Percentiles rank a stretch among this genome's conserved stretches.
Conservation (phyloP, 2,797 vertebrate genomes). For the Dryobates pubescens region DNA sequence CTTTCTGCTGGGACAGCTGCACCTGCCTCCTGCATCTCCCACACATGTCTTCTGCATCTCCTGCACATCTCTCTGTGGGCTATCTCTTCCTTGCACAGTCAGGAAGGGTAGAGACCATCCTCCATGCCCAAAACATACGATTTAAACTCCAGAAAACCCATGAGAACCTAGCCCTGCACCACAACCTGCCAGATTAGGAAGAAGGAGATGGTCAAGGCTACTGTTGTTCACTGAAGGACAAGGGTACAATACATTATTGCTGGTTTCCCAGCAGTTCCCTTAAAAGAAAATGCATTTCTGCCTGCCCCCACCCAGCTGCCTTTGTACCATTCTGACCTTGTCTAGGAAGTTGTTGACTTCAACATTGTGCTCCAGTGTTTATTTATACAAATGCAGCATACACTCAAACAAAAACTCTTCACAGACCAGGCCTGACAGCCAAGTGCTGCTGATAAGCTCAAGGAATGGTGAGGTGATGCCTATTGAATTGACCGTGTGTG, state of each 20-base stretch:
- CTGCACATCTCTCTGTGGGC: neutral
- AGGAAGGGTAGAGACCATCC: neutral
- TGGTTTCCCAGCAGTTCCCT: slow-evolving; percentile 73
- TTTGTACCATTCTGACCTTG: slow-evolving; percentile 73
- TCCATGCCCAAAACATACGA: neutral
- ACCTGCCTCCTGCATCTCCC: neutral
- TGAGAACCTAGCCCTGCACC: neutral
- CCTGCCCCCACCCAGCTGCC: slow-evolving; percentile 16
- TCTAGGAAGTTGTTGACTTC: slow-evolving; percentile 73
- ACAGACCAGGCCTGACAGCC: slow-evolving; percentile 9
- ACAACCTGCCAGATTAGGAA: neutral
- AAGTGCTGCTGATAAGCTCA: slow-evolving; percentile 59
- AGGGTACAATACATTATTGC: slow-evolving; percentile 68
- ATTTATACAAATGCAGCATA: slow-evolving; percentile 70
- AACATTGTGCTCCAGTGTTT: slow-evolving; percentile 71
- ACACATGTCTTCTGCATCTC: neutral
- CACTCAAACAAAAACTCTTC: slow-evolving; percentile 64
- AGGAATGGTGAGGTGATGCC: neutral
- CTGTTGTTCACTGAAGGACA: slow-evolving; percentile 65
- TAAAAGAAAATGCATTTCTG: slow-evolving; percentile 59
- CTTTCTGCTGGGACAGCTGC: neutral
- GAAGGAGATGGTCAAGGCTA: slow-evolving; percentile 79
- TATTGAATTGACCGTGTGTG: neutral
- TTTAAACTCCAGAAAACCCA: neutral
- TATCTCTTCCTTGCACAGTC: neutral